A percentile compares a stretch with the other conserved stretches of the same genome.
Conservation (phyloP, 2,113 vertebrate species). For the Ictalurus punctatus region DNA sequence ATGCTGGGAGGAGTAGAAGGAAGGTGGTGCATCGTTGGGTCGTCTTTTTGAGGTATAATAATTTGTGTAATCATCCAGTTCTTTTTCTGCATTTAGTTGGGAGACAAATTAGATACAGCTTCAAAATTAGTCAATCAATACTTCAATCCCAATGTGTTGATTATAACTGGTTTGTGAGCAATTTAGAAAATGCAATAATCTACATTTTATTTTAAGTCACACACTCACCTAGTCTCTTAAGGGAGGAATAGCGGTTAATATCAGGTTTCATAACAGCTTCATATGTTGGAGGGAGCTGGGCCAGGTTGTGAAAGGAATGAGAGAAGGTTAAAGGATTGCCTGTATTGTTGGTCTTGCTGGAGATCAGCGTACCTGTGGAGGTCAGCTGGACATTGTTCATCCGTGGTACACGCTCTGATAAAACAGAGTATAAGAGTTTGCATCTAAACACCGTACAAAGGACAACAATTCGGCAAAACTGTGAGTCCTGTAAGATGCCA, state of each 20-base stretch:
- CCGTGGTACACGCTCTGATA: conserved; percentile 70
- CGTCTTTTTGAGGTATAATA: conserved; percentile 80
- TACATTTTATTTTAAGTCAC: background rate
- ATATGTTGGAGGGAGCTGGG: conserved; percentile 86
- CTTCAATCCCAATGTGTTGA: background rate
- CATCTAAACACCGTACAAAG: background rate
- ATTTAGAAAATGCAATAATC: background rate
- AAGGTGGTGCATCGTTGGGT: conserved; percentile 69
- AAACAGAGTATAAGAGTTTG: conserved; percentile 12
- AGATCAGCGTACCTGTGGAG: conserved; percentile 67
- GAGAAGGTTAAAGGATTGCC: conserved; percentile 76
- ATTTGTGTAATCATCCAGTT: conserved; percentile 85
- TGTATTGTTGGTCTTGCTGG: conserved; percentile 76
- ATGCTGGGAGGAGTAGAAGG: conserved; percentile 78
- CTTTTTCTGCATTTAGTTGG: conserved; percentile 74
- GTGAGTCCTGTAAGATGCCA: background rate
- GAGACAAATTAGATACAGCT: conserved; percentile 14
- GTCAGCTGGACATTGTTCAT: conserved; percentile 77
- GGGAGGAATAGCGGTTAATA: conserved; percentile 84
- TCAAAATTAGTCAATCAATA: background rate
- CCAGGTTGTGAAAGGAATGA: conserved; percentile 90
- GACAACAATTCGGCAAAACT: background rate
- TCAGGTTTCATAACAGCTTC: conserved; percentile 80
- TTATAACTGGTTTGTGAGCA: background rate
- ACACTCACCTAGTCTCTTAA: conserved; percentile 85